Conservation (phyloP, 2,888 invertebrate genomes). For the Tinea semifulvella region DNA sequence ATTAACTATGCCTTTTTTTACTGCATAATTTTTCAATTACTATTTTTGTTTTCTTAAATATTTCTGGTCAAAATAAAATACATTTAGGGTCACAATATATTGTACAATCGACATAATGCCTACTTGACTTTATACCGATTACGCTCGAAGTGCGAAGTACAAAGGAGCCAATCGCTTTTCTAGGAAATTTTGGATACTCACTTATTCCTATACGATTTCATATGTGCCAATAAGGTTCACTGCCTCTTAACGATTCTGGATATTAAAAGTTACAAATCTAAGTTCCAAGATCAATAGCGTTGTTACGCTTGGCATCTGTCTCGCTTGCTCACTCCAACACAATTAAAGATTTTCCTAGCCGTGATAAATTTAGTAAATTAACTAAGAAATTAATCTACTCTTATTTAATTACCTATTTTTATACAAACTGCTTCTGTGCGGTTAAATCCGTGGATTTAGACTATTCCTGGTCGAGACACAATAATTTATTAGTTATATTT, state of each 20-base stretch:
- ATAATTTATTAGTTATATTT: too few relatives aligned
- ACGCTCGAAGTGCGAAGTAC: constrained; percentile 1
- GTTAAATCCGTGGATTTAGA: too few relatives aligned
- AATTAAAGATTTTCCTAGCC: too few relatives aligned
- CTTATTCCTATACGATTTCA: constrained; percentile 1
- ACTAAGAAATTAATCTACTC: not conserved
- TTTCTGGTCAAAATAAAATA: too few relatives aligned
- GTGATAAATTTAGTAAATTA: not conserved
- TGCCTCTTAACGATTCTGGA: not conserved
- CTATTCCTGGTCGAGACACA: too few relatives aligned
- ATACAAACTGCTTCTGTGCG: too few relatives aligned
- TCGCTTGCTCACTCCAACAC: too few relatives aligned
- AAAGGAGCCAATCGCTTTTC: constrained; percentile 6
- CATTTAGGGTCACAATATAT: not conserved
- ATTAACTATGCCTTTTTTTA: too few relatives aligned
- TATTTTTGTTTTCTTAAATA: too few relatives aligned
- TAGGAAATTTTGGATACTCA: constrained; percentile 4
- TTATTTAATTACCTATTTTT: not conserved
- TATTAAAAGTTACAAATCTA: not conserved
- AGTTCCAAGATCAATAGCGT: too few relatives aligned
- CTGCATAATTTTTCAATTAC: too few relatives aligned
- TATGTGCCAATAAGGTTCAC: not conserved
- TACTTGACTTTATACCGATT: constrained; percentile 4
- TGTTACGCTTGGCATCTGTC: too few relatives aligned
- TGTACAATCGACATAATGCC: not conserved